phyloP scores from a whole-genome alignment of 2,113 vertebrate genomes.

The Pituophis catenifer region DNA sequence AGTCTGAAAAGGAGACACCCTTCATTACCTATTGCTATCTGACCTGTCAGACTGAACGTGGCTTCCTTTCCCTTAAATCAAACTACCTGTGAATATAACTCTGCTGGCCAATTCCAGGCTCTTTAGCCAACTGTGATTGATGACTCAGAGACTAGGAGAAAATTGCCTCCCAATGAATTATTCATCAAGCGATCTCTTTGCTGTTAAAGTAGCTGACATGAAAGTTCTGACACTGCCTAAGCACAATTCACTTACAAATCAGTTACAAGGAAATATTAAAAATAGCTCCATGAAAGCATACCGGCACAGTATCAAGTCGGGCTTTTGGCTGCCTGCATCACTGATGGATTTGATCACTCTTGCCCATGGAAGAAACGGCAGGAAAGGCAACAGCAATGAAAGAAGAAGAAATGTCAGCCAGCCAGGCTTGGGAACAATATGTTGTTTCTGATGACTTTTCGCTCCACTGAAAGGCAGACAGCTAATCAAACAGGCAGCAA shows the following conservation, averaged over 20 bases:
- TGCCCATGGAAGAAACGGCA: conserved; percentile 73
- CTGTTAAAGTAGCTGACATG: conserved; percentile 94
- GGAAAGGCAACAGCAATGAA: conserved; percentile 70
- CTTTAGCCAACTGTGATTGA: conserved; percentile 93
- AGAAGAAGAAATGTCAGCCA: conserved; percentile 74
- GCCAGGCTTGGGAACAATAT: conserved; percentile 75
- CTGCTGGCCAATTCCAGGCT: conserved; percentile 87
- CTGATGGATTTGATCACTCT: conserved; percentile 70
- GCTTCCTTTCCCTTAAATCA: conserved; percentile 82
- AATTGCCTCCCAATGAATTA: conserved; percentile 94
- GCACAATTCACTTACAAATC: conserved; percentile 96
- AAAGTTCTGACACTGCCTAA: conserved; percentile 89
- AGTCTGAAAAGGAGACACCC: conserved; percentile 79
- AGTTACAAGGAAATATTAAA: conserved; percentile 94
- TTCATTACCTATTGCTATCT: conserved; percentile 82
- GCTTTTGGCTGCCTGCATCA: conserved; percentile 79
- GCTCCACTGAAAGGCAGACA: conserved; percentile 68
- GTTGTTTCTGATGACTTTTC: conserved; percentile 67
- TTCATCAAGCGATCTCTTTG: conserved; percentile 95
- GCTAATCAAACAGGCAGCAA: conserved; percentile 64
- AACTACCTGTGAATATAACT: conserved; percentile 85
- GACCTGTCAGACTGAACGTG: conserved; percentile 83
- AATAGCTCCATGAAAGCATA: conserved; percentile 85
- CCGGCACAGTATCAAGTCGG: conserved; percentile 81
- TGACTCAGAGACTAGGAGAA: conserved; percentile 95